Conservation (phyloP, 2,113 vertebrate species). For the Forbesichthys agassizii region DNA sequence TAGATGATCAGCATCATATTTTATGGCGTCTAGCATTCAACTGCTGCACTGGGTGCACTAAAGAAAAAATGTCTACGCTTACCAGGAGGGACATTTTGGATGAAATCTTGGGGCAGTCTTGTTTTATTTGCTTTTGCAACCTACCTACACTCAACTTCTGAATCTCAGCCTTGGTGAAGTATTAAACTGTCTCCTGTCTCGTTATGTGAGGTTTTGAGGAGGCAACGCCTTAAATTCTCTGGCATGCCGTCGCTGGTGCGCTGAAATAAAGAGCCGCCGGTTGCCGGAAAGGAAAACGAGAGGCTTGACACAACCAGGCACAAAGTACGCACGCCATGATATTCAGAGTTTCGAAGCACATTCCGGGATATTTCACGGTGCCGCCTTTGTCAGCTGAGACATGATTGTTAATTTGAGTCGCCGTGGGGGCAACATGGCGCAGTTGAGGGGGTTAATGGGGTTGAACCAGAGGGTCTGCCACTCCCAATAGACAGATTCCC, state of each 20-base stretch:
- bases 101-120: too few relatives aligned
- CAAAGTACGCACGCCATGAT: not conserved
- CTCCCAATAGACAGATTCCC: not conserved
- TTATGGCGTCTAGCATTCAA: too few relatives aligned
- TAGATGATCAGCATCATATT: too few relatives aligned
- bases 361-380: not conserved
- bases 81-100: too few relatives aligned
- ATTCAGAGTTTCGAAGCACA: not conserved
- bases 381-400: not conserved
- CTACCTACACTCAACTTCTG: too few relatives aligned
- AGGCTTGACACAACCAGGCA: not conserved
- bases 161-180: too few relatives aligned
- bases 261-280: not conserved
- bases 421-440: not conserved
- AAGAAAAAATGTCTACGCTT: too few relatives aligned
- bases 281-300: not conserved
- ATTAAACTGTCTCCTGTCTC: too few relatives aligned
- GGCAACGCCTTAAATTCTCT: not conserved
- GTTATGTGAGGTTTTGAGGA: not conserved
- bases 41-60: too few relatives aligned
- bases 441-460: not conserved
- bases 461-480: not conserved
- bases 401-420: constrained; percentile 3
- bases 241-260: not conserved
- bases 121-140: too few relatives aligned